Evolutionary conservation across 2,888 invertebrate species (phyloP).

Genomic region (Blastobasis lacticolella): DNA sequence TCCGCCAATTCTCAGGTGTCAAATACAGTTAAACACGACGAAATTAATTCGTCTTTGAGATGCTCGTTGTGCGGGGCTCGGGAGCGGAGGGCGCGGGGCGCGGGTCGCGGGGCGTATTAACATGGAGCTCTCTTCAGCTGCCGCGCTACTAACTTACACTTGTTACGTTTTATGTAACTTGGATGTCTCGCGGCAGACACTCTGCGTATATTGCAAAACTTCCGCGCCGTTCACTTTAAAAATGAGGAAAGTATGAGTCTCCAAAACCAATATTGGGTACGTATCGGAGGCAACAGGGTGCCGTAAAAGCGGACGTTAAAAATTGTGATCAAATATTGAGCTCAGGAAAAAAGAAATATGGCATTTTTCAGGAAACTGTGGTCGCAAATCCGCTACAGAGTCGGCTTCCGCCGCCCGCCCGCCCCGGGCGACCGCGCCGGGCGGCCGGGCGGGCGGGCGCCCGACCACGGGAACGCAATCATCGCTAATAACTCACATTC

Average conservation of each 20-base stretch:
- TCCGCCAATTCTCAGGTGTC: background rate
- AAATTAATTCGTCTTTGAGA: background rate
- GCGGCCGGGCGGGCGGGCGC: background rate
- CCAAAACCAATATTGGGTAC: background rate
- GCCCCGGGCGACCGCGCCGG: background rate
- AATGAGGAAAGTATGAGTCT: background rate
- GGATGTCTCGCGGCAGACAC: background rate
- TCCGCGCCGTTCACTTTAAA: background rate
- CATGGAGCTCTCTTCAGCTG: background rate
- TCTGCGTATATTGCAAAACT: background rate
- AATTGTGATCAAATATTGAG: no score
- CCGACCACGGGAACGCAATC: background rate
- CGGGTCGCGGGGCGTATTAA: background rate
- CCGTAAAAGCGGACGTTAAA: no score
- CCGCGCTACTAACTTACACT: background rate
- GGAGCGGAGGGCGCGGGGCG: background rate
- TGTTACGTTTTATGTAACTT: background rate
- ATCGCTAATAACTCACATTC: constrained; percentile 9
- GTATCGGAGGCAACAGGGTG: no score
- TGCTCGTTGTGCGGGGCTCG: background rate
- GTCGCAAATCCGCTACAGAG: no score
- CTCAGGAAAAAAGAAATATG: no score
- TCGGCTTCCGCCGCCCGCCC: no score
- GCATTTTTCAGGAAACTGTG: no score
- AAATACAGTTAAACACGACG: background rate